Percentiles rank a stretch among this genome's conserved stretches.
Evolutionary conservation across 2,888 invertebrate genomes (phyloP).

Genomic region (Deilephila elpenor): DNA sequence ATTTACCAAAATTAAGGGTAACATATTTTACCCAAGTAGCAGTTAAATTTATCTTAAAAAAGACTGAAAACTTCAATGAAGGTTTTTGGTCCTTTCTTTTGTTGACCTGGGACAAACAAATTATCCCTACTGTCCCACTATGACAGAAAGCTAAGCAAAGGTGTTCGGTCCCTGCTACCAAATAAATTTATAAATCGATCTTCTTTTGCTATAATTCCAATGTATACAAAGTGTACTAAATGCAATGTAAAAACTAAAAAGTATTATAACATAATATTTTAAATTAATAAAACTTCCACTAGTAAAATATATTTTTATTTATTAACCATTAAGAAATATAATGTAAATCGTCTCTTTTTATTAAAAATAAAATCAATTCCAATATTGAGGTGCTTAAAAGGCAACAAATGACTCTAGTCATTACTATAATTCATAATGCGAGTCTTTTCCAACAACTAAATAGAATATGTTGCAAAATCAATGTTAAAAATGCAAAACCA

Average conservation of each 20-base stretch:
- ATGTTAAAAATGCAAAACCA: background rate
- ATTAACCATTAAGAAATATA: background rate
- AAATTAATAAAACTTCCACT: background rate
- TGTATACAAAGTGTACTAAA: background rate
- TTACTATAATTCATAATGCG: background rate
- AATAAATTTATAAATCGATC: no score
- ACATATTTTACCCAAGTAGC: no score
- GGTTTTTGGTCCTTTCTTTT: no score
- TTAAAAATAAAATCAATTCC: constrained; percentile 6
- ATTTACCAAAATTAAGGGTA: no score
- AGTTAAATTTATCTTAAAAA: no score
- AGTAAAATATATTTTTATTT: constrained; percentile 2
- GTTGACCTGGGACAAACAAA: no score
- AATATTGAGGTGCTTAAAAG: constrained; percentile 1
- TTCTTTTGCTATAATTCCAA: no score
- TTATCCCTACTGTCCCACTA: no score
- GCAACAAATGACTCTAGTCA: background rate
- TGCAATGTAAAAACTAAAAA: background rate
- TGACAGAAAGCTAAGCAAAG: no score
- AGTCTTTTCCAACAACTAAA: background rate
- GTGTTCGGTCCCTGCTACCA: no score
- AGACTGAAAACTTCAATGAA: no score
- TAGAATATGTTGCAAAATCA: background rate
- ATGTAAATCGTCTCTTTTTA: background rate
- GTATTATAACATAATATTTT: background rate